Conservation (phyloP, 2,797 vertebrate species). For the Sebastes aleutianus region DNA sequence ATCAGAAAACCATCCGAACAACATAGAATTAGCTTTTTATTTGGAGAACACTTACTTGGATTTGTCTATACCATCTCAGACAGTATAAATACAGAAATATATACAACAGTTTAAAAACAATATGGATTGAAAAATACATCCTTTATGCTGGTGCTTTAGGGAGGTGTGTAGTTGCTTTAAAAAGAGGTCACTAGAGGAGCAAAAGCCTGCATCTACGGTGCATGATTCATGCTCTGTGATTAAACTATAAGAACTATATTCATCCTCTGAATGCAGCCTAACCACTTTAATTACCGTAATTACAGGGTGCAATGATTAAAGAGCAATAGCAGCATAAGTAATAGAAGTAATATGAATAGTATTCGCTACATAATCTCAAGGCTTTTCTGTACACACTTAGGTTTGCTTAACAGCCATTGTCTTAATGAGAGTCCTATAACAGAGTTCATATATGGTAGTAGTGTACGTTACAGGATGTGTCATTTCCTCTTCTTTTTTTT, state of each 20-base stretch:
- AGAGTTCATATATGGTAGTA: constrained; percentile 25
- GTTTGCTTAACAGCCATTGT: constrained; percentile 30
- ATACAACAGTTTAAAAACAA: constrained; percentile 65
- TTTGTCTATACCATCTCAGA: constrained; percentile 25
- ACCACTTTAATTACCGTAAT: neutral
- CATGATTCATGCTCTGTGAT: neutral
- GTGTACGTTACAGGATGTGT: constrained; percentile 14
- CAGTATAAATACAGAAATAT: constrained; percentile 66
- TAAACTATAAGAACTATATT: constrained; percentile 14
- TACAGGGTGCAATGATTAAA: constrained; percentile 13
- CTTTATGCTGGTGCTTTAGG: neutral
- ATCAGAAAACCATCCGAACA: neutral
- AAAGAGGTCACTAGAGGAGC: neutral
- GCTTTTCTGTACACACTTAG: constrained; percentile 39
- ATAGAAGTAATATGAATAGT: constrained; percentile 9
- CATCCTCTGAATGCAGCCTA: constrained; percentile 13
- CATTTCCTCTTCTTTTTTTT: neutral
- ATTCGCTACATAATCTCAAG: constrained; percentile 51
- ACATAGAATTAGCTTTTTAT: constrained; percentile 39
- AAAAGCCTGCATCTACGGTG: neutral
- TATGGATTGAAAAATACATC: constrained; percentile 42
- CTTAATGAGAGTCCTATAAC: constrained; percentile 31
- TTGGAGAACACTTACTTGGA: constrained; percentile 34
- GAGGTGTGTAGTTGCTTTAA: neutral
- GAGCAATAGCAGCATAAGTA: constrained; percentile 41